Conservation (phyloP, 2,888 invertebrate genomes). For the Crematogaster levior region DNA sequence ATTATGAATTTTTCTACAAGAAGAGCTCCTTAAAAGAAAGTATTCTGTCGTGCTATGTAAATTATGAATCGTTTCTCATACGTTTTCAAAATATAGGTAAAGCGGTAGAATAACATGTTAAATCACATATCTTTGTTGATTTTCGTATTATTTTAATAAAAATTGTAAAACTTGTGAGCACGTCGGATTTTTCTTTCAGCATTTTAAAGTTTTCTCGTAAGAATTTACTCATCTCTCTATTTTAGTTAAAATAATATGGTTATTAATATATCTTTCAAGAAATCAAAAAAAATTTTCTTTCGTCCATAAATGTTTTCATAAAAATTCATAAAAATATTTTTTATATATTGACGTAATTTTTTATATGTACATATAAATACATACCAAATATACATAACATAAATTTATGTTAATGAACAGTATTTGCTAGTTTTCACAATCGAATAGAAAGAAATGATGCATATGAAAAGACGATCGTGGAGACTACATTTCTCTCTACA, state of each 20-base stretch:
- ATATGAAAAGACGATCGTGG: background rate
- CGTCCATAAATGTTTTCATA: background rate
- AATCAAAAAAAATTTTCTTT: background rate
- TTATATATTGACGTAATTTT: background rate
- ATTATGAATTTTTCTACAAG: constrained; percentile 39
- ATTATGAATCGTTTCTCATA: constrained; percentile 9
- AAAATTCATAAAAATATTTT: background rate
- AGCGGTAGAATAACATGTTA: background rate
- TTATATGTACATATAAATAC: background rate
- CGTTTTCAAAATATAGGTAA: background rate
- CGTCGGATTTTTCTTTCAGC: background rate
- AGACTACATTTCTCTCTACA: constrained; percentile 17
- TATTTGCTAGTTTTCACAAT: background rate
- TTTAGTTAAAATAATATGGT: background rate
- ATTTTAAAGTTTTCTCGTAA: background rate
- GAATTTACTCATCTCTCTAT: background rate
- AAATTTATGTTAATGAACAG: background rate
- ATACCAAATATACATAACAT: background rate
- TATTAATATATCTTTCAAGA: background rate
- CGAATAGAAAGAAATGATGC: background rate
- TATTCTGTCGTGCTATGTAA: constrained; percentile 27
- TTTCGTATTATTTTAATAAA: constrained; percentile 4
- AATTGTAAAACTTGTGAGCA: background rate
- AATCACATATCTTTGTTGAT: background rate
- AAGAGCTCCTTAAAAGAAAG: constrained; percentile 19